These are phyloP conservation scores for Menura novaehollandiae DNA, from an alignment of 2,113 vertebrate species.

Conservation along the genomic window DNA sequence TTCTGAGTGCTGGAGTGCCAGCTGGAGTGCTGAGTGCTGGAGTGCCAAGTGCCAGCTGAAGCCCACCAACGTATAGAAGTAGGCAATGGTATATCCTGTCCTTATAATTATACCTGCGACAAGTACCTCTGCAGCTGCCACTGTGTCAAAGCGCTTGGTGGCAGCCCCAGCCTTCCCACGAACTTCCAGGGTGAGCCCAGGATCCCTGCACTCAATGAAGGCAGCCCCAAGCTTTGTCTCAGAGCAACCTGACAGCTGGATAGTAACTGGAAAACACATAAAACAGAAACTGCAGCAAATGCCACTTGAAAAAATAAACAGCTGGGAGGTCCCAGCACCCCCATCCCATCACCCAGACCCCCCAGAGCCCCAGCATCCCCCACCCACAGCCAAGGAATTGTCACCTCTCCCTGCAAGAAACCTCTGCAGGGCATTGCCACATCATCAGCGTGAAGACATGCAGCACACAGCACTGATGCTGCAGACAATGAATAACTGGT, in stretches of 20 bases:
- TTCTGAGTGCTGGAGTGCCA: not conserved
- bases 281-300: not conserved
- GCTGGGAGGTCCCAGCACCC: not conserved
- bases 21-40: too few species aligned
- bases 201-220: not conserved
- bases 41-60: not conserved
- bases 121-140: not conserved
- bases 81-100: not conserved
- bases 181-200: not conserved
- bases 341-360: not conserved
- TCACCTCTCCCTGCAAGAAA: not conserved
- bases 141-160: not conserved
- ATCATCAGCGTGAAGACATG: not conserved
- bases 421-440: not conserved
- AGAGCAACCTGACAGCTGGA: not conserved
- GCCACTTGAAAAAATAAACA: not conserved
- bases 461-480: not conserved
- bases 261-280: not conserved
- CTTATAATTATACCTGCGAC: rapidly evolving
- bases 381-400: not conserved
- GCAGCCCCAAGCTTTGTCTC: not conserved
- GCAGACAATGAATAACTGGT: not conserved
- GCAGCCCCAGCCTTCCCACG: not conserved
- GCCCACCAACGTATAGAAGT: rapidly evolving
- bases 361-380: not conserved